phyloP scores from a whole-genome alignment of 2,797 vertebrate genomes.

The Nothura maculosa region DNA sequence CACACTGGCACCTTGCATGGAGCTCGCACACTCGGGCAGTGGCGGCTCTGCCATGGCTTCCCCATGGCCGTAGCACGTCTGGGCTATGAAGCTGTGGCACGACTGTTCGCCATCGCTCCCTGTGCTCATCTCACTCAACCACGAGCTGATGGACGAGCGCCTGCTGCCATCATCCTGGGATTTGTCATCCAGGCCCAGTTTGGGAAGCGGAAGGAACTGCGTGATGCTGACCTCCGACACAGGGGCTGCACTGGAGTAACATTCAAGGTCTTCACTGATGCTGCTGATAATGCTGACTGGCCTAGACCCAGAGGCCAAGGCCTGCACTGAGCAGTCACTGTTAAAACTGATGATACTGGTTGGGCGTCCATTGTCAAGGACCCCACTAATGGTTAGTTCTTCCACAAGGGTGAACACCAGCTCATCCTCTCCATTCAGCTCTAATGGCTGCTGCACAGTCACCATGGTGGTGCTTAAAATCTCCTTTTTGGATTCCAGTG shows the following conservation, averaged over 20 bases:
- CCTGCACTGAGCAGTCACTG: constrained; percentile 88
- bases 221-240: constrained; percentile 80
- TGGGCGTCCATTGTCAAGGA: constrained; percentile 85
- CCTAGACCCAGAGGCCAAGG: constrained; percentile 85
- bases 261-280: constrained; percentile 89
- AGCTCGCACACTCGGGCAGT: constrained; percentile 49
- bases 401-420: constrained; percentile 97
- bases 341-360: constrained; percentile 93
- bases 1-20: constrained; percentile 67
- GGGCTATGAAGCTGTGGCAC: constrained; percentile 87
- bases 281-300: constrained; percentile 97
- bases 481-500: constrained; percentile 85
- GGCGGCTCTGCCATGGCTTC: constrained; percentile 91
- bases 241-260: constrained; percentile 80
- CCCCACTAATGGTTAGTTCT: constrained; percentile 93
- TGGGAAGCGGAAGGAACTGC: constrained; percentile 81
- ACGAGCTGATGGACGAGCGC: constrained; percentile 91
- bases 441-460: constrained; percentile 94
- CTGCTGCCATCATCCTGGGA: constrained; percentile 80
- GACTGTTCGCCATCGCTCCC: constrained; percentile 82
- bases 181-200: constrained; percentile 83
- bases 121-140: constrained; percentile 87
- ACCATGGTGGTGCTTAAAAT: constrained; percentile 93
- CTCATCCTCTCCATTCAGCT: constrained; percentile 95
- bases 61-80: constrained; percentile 82